Conservation (phyloP, 2,797 vertebrate genomes). For the Apogon talboti region DNA sequence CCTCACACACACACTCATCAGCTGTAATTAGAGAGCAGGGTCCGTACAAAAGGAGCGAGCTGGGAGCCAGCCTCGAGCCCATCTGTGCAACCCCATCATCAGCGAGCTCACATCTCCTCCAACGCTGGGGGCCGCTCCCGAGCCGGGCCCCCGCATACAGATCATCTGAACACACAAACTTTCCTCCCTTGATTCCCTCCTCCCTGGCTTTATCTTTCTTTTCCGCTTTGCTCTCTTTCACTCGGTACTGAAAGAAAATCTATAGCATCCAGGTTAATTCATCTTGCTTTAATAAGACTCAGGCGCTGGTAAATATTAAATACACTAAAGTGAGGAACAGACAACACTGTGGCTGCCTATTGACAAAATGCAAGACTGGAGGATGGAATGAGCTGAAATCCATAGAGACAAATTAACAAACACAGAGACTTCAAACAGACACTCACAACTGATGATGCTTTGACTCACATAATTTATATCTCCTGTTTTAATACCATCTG, state of each 20-base stretch:
- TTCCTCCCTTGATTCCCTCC: conserved; percentile 43
- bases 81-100: conserved; percentile 91
- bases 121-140: conserved; percentile 82
- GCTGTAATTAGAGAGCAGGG: conserved; percentile 96
- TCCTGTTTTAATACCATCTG: conserved; percentile 31
- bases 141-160: conserved; percentile 62
- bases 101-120: conserved; percentile 67
- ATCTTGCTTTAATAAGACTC: conserved; percentile 71
- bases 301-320: conserved; percentile 76
- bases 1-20: conserved; percentile 77
- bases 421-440: conserved; percentile 58
- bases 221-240: conserved; percentile 59
- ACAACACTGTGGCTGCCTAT: conserved; percentile 62
- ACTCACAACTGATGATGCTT: conserved; percentile 60
- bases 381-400: conserved; percentile 78
- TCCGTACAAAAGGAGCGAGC: conserved; percentile 95
- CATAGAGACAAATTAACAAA: conserved; percentile 79
- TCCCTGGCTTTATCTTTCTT: conserved; percentile 43
- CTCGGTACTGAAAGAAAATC: conserved; percentile 75
- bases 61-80: conserved; percentile 92
- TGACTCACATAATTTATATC: conserved; percentile 44
- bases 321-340: conserved; percentile 44
- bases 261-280: conserved; percentile 64
- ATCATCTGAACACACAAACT: conserved; percentile 62
- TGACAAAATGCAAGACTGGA: conserved; percentile 72